Base-by-base conservation (phyloP, 2,113 vertebrate genomes). In the Hemichromis elongatus region DNA sequence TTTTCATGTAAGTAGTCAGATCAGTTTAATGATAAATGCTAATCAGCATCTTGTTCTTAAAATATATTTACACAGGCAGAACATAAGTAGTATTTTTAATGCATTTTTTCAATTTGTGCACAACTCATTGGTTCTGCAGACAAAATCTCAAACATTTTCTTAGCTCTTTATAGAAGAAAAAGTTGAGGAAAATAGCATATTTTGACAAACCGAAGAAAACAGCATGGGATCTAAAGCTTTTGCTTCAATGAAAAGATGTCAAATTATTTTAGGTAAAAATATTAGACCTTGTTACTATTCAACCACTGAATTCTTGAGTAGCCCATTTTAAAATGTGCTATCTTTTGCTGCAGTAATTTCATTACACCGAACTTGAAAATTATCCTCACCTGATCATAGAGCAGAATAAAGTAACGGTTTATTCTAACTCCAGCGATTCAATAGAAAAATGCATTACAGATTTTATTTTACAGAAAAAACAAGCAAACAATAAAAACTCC, bases 111-210 rank as follows among this genome's bases (percentile, higher is more conserved):
- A 8, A 12, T 6, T 45, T 70, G 13, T 4, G 21, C 21, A 70
- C 3, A 0, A 37, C 40, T 73, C 40, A 28, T 18, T 47, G 14
- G 40, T 73, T 28, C 42, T 47, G 1, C 21, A 47, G 40, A 47
- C 2, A 73, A 73, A 73, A 47, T 73, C 66, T 70, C 18, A 63
- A 63, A 2, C n/a, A 63, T 63, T 35, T 63, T 63, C 30, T 61
- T 61, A 61, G 3, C 30, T 63, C 19, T 63, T 33, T 21, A 37
- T n/a, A 13, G 59, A 16, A 3, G 45, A 63, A 37, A 40, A 40
- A 10, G 1, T 40, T 40, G 9, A 9, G 37, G 4, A 40, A 63
- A 63, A 37, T 21, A 2, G 33, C 8, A 6, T 37, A 37, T 63
- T 63, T 12, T 37, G 33, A 63, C 30, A 63, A 35, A n/a, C 9